Percentiles rank a stretch among this genome's conserved stretches.
Conservation (phyloP, 2,113 vertebrate genomes). For the Pseudorasbora parva region DNA sequence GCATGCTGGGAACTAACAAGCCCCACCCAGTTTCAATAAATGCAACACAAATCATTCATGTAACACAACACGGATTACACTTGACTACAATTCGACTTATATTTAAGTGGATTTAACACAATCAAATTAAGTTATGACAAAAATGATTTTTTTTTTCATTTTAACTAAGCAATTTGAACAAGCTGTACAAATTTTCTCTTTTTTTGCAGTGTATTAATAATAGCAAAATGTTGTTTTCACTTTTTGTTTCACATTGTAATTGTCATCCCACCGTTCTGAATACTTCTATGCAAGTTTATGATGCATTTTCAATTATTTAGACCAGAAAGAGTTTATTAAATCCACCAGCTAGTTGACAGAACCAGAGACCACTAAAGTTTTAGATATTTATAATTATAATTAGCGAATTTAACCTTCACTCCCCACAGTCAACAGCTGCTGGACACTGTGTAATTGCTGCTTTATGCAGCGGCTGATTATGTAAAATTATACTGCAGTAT, state of each 20-base stretch:
- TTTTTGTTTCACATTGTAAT: not conserved
- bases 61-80: too few relatives aligned
- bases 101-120: too few relatives aligned
- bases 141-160: too few relatives aligned
- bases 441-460: slow-evolving; percentile 92
- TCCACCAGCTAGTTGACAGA: not conserved
- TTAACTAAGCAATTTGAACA: too few relatives aligned
- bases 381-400: slow-evolving; percentile 84
- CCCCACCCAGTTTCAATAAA: too few relatives aligned
- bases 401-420: slow-evolving; percentile 83
- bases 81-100: too few relatives aligned
- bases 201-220: too few relatives aligned
- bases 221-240: not conserved
- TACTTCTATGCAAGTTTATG: not conserved
- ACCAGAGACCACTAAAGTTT: slow-evolving; percentile 79
- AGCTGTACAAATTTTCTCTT: too few relatives aligned
- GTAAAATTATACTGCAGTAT: slow-evolving; percentile 85
- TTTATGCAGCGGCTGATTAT: slow-evolving; percentile 91
- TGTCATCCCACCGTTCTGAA: not conserved
- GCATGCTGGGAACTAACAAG: too few relatives aligned
- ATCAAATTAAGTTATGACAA: too few relatives aligned
- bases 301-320: not conserved
- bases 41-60: too few relatives aligned
- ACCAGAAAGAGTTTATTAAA: not conserved
- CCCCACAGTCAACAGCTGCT: slow-evolving; percentile 31